phyloP scores from a whole-genome alignment of 2,113 vertebrate species.

The Phocoena sinus region DNA sequence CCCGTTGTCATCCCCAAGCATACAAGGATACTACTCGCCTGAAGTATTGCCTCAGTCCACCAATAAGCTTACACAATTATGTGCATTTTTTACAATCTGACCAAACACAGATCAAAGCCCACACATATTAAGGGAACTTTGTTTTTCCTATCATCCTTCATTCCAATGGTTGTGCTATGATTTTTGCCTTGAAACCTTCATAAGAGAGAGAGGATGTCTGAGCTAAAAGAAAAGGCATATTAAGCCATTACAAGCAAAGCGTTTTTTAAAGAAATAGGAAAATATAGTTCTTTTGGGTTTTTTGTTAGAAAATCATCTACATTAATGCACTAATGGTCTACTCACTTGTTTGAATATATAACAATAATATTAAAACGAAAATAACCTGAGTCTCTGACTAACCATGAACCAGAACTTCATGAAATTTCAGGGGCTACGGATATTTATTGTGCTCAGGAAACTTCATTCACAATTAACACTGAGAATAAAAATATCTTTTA shows the following conservation, averaged over 20 bases:
- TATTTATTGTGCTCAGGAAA: neutral
- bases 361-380: neutral
- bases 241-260: neutral
- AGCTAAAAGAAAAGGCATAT: constrained; percentile 43
- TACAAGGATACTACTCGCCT: neutral
- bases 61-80: constrained; percentile 31
- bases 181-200: constrained; percentile 43
- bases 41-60: neutral
- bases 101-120: neutral
- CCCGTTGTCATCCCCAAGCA: neutral
- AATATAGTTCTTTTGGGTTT: neutral
- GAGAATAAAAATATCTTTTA: neutral
- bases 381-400: neutral
- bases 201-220: constrained; percentile 57
- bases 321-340: neutral
- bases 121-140: constrained; percentile 20
- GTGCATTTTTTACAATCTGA: constrained; percentile 1
- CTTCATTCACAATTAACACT: neutral
- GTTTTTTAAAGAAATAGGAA: neutral
- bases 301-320: neutral
- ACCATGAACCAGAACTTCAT: neutral
- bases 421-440: neutral
- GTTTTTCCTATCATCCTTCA: constrained; percentile 11
- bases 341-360: neutral
- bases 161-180: constrained; percentile 36